Conservation (phyloP, 30 jellyfish, hydroid and myxozoan genomes). For the Sanderia malayensis region DNA sequence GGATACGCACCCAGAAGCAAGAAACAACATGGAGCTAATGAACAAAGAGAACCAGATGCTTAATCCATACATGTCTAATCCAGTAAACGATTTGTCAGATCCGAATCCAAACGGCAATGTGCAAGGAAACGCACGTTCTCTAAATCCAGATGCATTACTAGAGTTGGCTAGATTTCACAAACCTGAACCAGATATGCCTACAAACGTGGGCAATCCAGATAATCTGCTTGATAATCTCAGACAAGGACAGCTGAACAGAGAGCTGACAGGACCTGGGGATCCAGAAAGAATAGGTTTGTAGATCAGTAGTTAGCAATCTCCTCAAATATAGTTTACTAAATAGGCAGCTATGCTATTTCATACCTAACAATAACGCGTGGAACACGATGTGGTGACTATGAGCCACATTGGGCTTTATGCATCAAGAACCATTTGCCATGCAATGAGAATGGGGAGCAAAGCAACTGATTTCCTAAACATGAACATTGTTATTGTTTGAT, state of each 20-base stretch:
- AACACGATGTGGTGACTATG: too few species aligned
- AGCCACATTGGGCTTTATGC: too few species aligned
- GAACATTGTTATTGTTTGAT: too few species aligned
- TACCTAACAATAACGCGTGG: too few species aligned
- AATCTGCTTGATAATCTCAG: conserved; percentile 80
- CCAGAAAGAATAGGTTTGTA: conserved; percentile 64
- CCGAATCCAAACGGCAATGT: conserved; percentile 58
- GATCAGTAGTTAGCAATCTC: too few species aligned
- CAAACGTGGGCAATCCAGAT: conserved; percentile 64
- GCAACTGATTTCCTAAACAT: too few species aligned
- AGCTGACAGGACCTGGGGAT: conserved; percentile 91
- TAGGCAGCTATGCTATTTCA: too few species aligned
- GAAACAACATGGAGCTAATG: conserved; percentile 49
- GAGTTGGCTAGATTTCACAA: conserved; percentile 73
- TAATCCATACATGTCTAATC: conserved; percentile 44
- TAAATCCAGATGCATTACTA: conserved; percentile 80
- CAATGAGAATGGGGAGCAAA: too few species aligned
- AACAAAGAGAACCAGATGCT: conserved; percentile 54
- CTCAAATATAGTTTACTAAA: too few species aligned
- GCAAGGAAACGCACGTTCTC: conserved; percentile 23
- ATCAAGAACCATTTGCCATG: too few species aligned
- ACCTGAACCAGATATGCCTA: conserved; percentile 65
- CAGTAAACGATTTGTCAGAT: conserved; percentile 92
- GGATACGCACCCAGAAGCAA: conserved; percentile 37
- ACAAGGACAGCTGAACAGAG: conserved; percentile 57